These are phyloP conservation scores for Pherbina coryleti DNA, from an alignment of 2,888 invertebrate genomes.

Conservation along the genomic window DNA sequence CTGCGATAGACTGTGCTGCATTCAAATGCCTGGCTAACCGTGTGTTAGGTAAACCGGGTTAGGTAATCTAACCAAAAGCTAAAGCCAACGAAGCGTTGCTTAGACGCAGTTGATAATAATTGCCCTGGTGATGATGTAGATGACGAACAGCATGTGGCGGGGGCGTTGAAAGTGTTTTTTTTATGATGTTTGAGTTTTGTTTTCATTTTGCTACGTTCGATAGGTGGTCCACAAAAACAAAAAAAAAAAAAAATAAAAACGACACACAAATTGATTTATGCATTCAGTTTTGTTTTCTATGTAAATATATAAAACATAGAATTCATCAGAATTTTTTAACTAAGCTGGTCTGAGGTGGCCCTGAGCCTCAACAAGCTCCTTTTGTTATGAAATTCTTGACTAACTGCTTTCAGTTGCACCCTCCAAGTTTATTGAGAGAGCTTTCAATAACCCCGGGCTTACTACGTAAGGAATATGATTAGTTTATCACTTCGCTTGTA, in stretches of 20 bases:
- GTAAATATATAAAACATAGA: background rate
- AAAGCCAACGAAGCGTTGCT: background rate
- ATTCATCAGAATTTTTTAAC: too few species aligned
- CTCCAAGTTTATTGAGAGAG: too few species aligned
- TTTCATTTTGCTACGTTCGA: background rate
- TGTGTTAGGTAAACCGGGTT: background rate
- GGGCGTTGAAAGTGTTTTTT: background rate
- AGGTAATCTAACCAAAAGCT: background rate
- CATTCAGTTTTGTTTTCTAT: background rate
- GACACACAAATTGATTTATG: background rate
- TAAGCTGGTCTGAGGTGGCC: too few species aligned
- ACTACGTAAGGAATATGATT: too few species aligned
- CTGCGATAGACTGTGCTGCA: background rate
- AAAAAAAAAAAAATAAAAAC: background rate
- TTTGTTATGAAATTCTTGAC: too few species aligned
- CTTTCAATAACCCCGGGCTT: too few species aligned
- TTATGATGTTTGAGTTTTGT: background rate
- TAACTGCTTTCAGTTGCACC: too few species aligned
- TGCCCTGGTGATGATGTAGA: too few species aligned
- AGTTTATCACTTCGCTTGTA: too few species aligned
- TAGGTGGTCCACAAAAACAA: background rate
- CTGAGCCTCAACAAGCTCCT: too few species aligned
- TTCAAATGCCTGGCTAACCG: background rate
- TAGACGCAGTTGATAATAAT: background rate
- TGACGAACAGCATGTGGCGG: background rate